These are phyloP conservation scores for Forficula auricularia DNA, from an alignment of 1,140 invertebrate genomes.

Conservation along the genomic window DNA sequence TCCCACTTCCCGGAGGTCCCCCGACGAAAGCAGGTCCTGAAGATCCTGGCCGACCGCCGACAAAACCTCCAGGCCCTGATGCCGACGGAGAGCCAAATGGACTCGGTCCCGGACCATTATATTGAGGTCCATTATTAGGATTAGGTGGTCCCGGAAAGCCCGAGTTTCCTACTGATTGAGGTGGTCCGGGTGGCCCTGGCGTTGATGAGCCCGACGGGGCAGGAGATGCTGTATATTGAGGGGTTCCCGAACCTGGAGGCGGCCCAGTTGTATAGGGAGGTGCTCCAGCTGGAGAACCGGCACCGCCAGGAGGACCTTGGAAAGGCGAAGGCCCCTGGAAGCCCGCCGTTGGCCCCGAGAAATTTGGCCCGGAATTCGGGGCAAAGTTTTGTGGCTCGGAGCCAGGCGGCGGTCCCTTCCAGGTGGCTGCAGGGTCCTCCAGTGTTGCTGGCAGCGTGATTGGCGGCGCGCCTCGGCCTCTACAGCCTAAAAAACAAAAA, in stretches of 20 bases:
- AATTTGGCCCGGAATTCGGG: constrained; percentile 34
- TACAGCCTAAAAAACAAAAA: constrained; percentile 32
- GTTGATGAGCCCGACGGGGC: constrained; percentile 58
- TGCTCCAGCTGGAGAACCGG: constrained; percentile 41
- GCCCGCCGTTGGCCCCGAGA: constrained; percentile 35
- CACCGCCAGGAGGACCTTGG: constrained; percentile 40
- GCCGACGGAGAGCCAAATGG: constrained; percentile 47
- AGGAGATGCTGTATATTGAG: constrained; percentile 55
- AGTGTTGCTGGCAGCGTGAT: constrained; percentile 46
- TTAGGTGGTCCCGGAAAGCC: constrained; percentile 44
- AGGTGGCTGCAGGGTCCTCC: constrained; percentile 46
- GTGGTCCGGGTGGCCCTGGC: constrained; percentile 45
- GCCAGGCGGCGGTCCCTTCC: constrained; percentile 45
- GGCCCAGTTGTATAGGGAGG: constrained; percentile 40
- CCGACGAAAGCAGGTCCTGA: constrained; percentile 48
- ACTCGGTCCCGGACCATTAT: constrained; percentile 41
- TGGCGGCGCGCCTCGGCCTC: constrained; percentile 39
- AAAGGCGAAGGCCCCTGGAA: constrained; percentile 41
- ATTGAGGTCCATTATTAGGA: constrained; percentile 39
- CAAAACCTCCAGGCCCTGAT: constrained; percentile 38
- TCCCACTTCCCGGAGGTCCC: constrained; percentile 34
- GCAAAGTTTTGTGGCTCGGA: constrained; percentile 40
- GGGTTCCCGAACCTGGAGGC: constrained; percentile 49
- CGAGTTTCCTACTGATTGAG: constrained; percentile 26
- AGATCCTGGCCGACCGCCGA: constrained; percentile 40